Percentiles rank a stretch among this genome's conserved stretches.
Conservation (phyloP, 1,140 invertebrate genomes). For the Diachasma alloeum region DNA sequence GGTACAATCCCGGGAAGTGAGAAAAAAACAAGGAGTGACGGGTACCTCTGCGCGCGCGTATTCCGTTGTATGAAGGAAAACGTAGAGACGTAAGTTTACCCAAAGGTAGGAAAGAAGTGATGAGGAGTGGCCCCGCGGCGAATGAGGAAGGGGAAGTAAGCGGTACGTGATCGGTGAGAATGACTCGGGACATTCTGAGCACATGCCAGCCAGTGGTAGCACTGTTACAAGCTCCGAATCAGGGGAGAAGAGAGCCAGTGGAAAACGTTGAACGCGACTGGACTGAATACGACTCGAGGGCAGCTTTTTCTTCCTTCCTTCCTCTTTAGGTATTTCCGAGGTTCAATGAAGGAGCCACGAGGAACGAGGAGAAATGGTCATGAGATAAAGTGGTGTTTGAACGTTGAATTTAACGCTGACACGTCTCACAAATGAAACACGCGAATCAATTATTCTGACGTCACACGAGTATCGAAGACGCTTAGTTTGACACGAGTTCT, state of each 20-base stretch:
- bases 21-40: not conserved
- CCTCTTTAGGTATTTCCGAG: not conserved
- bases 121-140: not conserved
- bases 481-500: no score
- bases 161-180: not conserved
- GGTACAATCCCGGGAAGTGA: slow-evolving; percentile 12
- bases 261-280: no score
- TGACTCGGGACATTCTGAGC: not conserved
- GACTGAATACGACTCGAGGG: no score
- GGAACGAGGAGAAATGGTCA: not conserved
- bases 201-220: no score
- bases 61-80: not conserved
- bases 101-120: not conserved
- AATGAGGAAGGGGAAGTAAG: not conserved
- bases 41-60: not conserved
- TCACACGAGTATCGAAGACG: no score
- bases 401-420: not conserved
- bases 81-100: not conserved
- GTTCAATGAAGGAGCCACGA: not conserved
- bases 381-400: not conserved
- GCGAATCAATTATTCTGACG: not conserved
- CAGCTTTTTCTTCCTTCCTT: no score
- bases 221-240: no score
- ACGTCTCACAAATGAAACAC: not conserved
- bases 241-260: no score